Conservation (phyloP, 2,797 vertebrate genomes). For the Nyctalus aviator region DNA sequence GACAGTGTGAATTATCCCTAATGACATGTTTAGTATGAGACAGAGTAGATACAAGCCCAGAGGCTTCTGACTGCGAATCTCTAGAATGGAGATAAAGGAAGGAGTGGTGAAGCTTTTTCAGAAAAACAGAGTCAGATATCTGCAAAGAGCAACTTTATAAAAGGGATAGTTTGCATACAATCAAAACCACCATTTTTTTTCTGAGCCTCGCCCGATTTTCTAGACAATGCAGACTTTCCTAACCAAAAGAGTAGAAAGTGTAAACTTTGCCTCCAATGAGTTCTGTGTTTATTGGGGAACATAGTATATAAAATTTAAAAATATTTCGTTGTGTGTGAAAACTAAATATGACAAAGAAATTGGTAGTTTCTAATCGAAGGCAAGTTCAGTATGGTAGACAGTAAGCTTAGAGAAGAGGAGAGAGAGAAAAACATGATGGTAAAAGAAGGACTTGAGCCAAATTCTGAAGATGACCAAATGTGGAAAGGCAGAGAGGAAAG, state of each 20-base stretch:
- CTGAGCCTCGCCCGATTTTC: background rate
- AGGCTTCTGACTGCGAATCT: background rate
- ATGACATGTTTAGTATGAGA: background rate
- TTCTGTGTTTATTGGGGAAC: background rate
- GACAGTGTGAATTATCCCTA: background rate
- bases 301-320: background rate
- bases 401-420: background rate
- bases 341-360: background rate
- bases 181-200: background rate
- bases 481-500: background rate
- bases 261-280: background rate
- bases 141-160: background rate
- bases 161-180: background rate
- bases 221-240: background rate
- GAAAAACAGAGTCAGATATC: background rate
- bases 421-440: background rate
- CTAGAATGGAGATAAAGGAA: background rate
- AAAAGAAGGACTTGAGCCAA: background rate
- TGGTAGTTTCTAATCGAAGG: background rate
- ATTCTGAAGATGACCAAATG: background rate
- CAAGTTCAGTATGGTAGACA: background rate
- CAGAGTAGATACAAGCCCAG: background rate
- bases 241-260: background rate
- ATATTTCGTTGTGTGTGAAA: background rate
- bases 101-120: background rate